phyloP scores from a whole-genome alignment of 1,140 invertebrate species.

The Bombus haemorrhoidalis region DNA sequence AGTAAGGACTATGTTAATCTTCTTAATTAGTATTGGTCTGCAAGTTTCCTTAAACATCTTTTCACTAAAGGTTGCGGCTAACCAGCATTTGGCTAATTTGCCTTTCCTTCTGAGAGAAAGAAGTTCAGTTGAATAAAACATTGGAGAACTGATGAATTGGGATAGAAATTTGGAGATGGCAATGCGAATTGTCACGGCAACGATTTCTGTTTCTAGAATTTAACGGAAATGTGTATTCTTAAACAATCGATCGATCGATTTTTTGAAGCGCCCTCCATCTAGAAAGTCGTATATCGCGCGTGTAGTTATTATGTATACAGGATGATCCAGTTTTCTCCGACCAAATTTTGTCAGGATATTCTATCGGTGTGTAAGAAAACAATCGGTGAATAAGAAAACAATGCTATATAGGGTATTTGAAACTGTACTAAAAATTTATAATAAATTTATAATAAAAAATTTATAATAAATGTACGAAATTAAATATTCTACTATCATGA shows the following conservation, averaged over 20 bases:
- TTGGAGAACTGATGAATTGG: background rate
- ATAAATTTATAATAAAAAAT: too few relatives aligned
- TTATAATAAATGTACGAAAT: too few relatives aligned
- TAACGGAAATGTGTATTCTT: background rate
- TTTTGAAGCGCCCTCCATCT: background rate
- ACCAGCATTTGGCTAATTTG: constrained; percentile 48
- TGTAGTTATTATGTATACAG: background rate
- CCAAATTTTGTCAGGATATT: too few relatives aligned
- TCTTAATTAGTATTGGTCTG: background rate
- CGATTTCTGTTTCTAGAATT: constrained; percentile 8
- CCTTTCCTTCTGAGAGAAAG: constrained; percentile 49
- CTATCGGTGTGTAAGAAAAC: too few relatives aligned
- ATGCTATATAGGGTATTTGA: too few relatives aligned
- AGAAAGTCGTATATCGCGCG: background rate
- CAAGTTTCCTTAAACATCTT: constrained; percentile 41
- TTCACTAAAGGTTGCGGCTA: constrained; percentile 52
- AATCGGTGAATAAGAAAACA: too few relatives aligned
- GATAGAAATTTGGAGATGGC: background rate
- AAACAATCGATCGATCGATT: constrained; percentile 27
- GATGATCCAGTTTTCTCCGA: too few relatives aligned
- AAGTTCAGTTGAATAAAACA: constrained; percentile 52
- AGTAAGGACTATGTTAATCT: constrained; percentile 7
- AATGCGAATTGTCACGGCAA: background rate
- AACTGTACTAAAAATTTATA: too few relatives aligned
- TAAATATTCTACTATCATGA: too few relatives aligned